Base-by-base conservation (phyloP, 2,888 invertebrate species). In the Melinaea marsaeus region DNA sequence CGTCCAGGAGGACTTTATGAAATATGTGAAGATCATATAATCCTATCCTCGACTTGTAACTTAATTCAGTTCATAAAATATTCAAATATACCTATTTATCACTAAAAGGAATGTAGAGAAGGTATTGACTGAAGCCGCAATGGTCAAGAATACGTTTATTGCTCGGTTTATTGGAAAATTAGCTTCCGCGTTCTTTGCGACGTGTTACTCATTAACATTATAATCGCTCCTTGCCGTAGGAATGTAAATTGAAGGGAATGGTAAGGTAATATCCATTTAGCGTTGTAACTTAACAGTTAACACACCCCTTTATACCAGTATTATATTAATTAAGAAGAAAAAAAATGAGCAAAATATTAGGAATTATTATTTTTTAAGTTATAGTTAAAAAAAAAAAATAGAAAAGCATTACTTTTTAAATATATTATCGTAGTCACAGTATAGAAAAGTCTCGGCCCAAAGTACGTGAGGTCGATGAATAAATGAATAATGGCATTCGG, bases 401-500 rank as follows among this genome's bases (percentile, higher is more conserved):
- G 32, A 22, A 51, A 9, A 51, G 22, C 51, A 51, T 51, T 22
- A 32, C 32, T 73, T 63, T 55, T 62, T 63, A 61, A 66, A 65
- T 67, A 42, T 57, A 55, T 46, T 55, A 69, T 69, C 65, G 67
- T 68, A 47, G 69, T 64, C 62, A 72, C 71, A 74, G 67, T 69
- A 71, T 69, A 72, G 70, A 69, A 71, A 73, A 73, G 70, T 74
- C 71, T 71, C 64, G 75, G 75, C 74, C 74, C 75, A 79, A 77
- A 79, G 82, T 80, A 83, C 80, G 83, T 76, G 79, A 80, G 78
- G 78, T 77, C 82, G 81, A 87, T 88, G 88, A 87, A 86, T 88
- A 88, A 88, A 88, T 88, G 88, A 88, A 85, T 86, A 88, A 88
- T 88, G 79, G 79, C 84, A 80, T 83, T 82, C 79, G 80, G 82